Base-by-base conservation (phyloP, 2,113 vertebrate genomes). In the Dolichallabes microphthalmus region DNA sequence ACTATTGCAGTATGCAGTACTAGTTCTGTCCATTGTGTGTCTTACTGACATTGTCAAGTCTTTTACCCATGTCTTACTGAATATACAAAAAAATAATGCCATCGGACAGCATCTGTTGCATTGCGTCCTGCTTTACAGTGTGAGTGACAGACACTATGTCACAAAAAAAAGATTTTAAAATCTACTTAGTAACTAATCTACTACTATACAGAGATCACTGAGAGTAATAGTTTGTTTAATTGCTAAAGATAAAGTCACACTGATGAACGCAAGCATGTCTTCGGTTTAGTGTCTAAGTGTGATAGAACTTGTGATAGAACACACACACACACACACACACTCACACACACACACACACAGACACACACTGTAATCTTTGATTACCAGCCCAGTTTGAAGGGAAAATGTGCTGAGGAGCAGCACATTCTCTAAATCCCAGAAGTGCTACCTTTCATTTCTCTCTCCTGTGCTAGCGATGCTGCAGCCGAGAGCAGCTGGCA, bases 401-500 rank as follows among this genome's bases (percentile, higher is more conserved):
- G 89, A 92, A 93, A 93, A 94, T 94, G 92, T 95, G 93, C 93
- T 93, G 93, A 93, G 93, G 90, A 90, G 92, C 93, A 91, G 92
- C 92, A 94, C 91, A 93, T 93, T 94, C 92, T 92, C 91, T 91
- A 94, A 94, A 92, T 94, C 94, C 93, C 94, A 93, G 91, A 93
- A 93, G 94, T 94, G 92, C 91, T 90, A 93, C 90, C 91, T 91
- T 91, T 94, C 93, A 94, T 94, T 95, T 94, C 94, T 94, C 93
- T 94, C 92, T 69, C 93, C 91, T 91, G 93, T 94, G 92, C 92
- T 93, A 94, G 93, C 89, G 90, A 86, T 92, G 92, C 93, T 94
- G 92, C 94, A 94, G 92, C 93, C 93, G 93, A 92, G 92, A 94
- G 92, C 94, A 93, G 92, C 93, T 95, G 93, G 92, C 92, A 94